Evolutionary conservation across 2,888 invertebrate genomes (phyloP), one percentile per base, ranked within the genome.

Genomic region (Sisyra nigra): DNA sequence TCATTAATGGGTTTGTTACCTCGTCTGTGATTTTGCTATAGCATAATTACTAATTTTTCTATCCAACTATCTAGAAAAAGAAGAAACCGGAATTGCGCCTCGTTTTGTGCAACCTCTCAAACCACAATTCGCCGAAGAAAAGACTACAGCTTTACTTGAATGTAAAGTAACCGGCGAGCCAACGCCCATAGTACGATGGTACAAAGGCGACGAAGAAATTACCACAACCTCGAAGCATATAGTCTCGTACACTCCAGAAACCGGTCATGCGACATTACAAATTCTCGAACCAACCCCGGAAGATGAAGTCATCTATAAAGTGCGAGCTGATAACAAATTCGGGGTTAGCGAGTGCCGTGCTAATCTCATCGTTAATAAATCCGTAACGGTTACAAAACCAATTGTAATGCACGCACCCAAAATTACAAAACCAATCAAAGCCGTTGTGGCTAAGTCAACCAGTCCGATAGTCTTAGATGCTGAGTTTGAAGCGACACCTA

Each of bases 391-490:
- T 29, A 60, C 64, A 15, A 63, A 69, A 54, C 69, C 71, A 40
- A 56, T 64, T 51, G 66, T 71, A 1, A 59, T 76, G 40, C 66
- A 70, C 51, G 78, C 82, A 29, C 85, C 85, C 36, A 77, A 74
- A 53, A 85, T 92, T 52, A 74, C 74, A 40, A 75, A 80, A 56
- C 84, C 89, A 44, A 66, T 92, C 44, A 74, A 78, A 60, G 84
- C 88, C 9, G 65, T 80, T 49, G 71, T 81, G 40, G 75, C 82
- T 43, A 72, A 74, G 53, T 75, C 76, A 55, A 76, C 77, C 44
- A 72, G 77, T 49, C 73, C 78, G 30, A 68, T 87, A 46, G 67
- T 74, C 41, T 66, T 87, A 46, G 72, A 72, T 51, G 82, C 82
- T 18, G 72, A 73, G 51, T 87, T 81, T 58, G 76, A 77, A 55